phyloP scores from a whole-genome alignment of 2,888 invertebrate species.

The Lypha dubia region DNA sequence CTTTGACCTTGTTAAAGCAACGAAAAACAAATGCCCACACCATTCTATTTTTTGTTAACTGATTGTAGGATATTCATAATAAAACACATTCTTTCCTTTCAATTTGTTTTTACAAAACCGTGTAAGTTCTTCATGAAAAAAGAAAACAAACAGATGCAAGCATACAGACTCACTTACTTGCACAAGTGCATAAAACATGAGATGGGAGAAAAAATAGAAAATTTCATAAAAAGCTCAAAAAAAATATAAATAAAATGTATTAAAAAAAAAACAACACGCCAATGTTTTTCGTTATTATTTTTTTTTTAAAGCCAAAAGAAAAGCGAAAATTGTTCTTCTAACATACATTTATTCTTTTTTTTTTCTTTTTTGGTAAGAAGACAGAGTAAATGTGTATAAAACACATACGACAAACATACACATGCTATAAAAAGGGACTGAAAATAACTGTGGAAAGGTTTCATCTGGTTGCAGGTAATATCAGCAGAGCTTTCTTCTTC shows the following conservation, averaged over 20 bases:
- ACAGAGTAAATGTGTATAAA: background rate
- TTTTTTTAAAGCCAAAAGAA: slow-evolving; percentile 47
- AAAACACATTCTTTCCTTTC: background rate
- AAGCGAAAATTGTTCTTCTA: slow-evolving; percentile 66
- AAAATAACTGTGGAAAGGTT: slow-evolving; percentile 17
- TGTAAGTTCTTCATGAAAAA: background rate
- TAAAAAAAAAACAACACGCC: slow-evolving; percentile 19
- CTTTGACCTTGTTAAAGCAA: background rate
- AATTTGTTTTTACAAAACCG: background rate
- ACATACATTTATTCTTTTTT: too few relatives aligned
- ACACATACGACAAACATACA: background rate
- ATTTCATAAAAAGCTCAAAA: background rate
- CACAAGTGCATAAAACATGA: background rate
- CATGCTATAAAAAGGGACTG: too few relatives aligned
- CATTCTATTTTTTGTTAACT: background rate
- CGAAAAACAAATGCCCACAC: background rate
- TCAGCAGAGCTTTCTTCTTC: slow-evolving; percentile 11
- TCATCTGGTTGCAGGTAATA: slow-evolving; percentile 25
- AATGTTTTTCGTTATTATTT: too few relatives aligned
- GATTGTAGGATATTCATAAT: slow-evolving; percentile 3
- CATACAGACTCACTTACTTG: background rate
- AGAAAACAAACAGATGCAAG: background rate
- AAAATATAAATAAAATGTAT: slow-evolving; percentile 3
- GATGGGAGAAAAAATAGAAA: slow-evolving; percentile 5
- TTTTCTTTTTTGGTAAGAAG: slow-evolving; percentile 31